These are phyloP conservation scores for Napeogenes sylphis DNA, from an alignment of 2,888 invertebrate genomes.

Conservation along the genomic window DNA sequence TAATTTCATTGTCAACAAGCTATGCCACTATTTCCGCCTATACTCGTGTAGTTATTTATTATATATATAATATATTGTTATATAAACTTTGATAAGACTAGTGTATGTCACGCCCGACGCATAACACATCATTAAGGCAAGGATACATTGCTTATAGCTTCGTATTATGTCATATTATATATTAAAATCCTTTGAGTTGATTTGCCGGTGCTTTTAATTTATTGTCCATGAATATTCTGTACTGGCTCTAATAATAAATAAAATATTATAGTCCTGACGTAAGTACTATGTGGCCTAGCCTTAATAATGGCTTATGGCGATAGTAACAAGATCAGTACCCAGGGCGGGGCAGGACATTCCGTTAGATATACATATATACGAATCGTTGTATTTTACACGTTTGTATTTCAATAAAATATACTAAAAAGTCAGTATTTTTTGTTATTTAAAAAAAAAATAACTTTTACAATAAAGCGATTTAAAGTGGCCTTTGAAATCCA, in stretches of 20 bases:
- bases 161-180: no score
- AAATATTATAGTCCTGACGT: no score
- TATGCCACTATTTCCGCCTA: slow-evolving; percentile 7
- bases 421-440: no score
- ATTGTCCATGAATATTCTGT: no score
- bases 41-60: neutral
- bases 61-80: slow-evolving; percentile 10
- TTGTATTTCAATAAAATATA: neutral
- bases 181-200: no score
- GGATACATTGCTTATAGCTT: neutral
- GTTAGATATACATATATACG: slow-evolving; percentile 11
- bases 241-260: no score
- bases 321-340: slow-evolving; percentile 41
- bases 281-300: slow-evolving; percentile 32
- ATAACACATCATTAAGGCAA: slow-evolving; percentile 24
- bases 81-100: slow-evolving; percentile 50
- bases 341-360: slow-evolving; percentile 57
- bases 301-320: slow-evolving; percentile 48
- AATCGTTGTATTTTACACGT: neutral
- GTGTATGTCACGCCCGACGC: slow-evolving; percentile 58
- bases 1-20: slow-evolving; percentile 7
- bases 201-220: no score
- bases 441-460: no score
- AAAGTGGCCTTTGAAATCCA: no score
- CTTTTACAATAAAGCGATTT: no score